Base-by-base conservation (phyloP, 2,797 vertebrate species). In the Kryptopterus vitreolus region DNA sequence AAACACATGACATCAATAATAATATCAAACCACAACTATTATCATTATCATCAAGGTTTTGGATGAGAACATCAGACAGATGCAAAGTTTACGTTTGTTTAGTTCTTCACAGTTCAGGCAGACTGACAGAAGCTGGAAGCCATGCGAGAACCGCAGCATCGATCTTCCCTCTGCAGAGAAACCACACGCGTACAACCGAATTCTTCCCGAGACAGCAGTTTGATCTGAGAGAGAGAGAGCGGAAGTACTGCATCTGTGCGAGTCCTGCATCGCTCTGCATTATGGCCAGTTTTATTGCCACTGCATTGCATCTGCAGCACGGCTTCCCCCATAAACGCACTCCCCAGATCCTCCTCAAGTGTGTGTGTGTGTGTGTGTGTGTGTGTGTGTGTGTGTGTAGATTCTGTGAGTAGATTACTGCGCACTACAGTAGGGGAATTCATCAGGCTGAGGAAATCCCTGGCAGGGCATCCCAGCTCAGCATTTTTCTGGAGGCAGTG, bases 231-330 rank as follows among this genome's bases (percentile, higher is more conserved):
- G 48, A 10, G 4, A 10, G 4, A 3, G 29, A 33, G 50, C 10
- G 38, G 38, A 43, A 53, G 69, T 48, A 53, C 52, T 55, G 69
- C 69, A 33, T 53, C 69, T 52, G 10, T 12, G 2, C 33, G 8
- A 22, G 11, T 48, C 24, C 46, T 31, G 46, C 68, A 31, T 3
- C 2, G 68, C 69, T 55, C 29, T n/a, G 69, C 69, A 71, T 71
- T 71, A 12, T 53, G 20, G 10, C 1, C 20, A n/a, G 69, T 15
- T 71, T 71, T 71, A 71, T 55, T 53, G 69, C 50, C 69, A 53
- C 69, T 33, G 69, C 69, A 71, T 22, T 53, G 69, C 69, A 71
- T 71, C 29, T 70, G 65, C 12, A 48, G 65, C 43, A 38, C 35
- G 33, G 62, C 33, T 10, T 38, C 43, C 43, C 65, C 65, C 6